Evolutionary conservation across 2,797 vertebrate genomes (phyloP).

Genomic region (Myotis findleyi): DNA sequence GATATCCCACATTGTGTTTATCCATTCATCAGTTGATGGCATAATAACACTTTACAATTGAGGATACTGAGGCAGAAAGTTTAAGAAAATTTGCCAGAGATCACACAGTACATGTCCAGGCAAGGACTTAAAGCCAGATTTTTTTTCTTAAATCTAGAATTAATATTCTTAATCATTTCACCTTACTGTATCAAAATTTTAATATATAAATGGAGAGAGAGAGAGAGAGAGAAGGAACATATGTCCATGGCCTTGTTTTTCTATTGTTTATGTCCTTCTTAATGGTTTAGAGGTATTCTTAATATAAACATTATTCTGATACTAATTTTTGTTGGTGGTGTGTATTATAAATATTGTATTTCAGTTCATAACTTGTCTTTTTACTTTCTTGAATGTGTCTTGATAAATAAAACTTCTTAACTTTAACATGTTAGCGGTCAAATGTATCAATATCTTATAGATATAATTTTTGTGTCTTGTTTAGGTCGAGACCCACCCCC

Average conservation of each 20-base stretch:
- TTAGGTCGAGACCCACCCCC: neutral
- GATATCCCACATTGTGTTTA: neutral
- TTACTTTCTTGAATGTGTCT: neutral
- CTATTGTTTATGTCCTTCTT: neutral
- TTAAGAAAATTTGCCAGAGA: neutral
- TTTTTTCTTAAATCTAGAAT: neutral
- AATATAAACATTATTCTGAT: neutral
- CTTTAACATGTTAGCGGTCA: neutral
- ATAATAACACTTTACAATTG: neutral
- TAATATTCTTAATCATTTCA: neutral
- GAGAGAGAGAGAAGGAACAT: neutral
- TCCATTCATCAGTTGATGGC: neutral
- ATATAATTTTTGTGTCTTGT: neutral
- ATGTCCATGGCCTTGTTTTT: neutral
- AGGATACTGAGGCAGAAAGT: neutral
- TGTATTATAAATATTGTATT: conserved; percentile 13
- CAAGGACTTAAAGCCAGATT: neutral
- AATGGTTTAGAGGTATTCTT: neutral
- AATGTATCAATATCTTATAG: neutral
- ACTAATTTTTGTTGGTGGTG: neutral
- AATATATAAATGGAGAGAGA: neutral
- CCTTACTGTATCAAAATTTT: neutral
- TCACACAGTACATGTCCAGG: neutral
- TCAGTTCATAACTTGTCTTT: neutral
- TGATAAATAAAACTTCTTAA: conserved; percentile 16